Evolutionary conservation across 2,888 invertebrate species (phyloP).

Genomic region (Lithophane leautieri): DNA sequence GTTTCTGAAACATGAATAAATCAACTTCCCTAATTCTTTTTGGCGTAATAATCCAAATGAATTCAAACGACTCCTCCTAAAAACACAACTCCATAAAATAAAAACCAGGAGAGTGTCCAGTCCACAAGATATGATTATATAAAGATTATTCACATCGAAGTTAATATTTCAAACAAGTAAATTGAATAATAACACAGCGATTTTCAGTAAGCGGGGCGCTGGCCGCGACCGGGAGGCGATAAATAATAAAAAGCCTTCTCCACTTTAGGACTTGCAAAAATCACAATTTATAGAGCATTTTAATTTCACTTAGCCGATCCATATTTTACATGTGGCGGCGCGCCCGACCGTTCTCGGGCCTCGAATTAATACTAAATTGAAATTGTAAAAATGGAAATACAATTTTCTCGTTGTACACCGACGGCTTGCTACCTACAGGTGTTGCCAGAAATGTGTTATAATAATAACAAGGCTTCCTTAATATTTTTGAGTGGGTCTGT

Average conservation of each 20-base stretch:
- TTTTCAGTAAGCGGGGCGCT: slow-evolving; percentile 86
- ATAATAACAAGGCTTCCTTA: slow-evolving; percentile 85
- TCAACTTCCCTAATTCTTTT: slow-evolving; percentile 41
- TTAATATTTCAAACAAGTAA: slow-evolving; percentile 87
- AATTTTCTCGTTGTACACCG: slow-evolving; percentile 87
- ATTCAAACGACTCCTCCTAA: slow-evolving; percentile 40
- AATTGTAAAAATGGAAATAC: slow-evolving; percentile 91
- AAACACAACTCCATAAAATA: slow-evolving; percentile 38
- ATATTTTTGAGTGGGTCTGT: slow-evolving; percentile 76
- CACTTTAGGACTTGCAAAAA: slow-evolving; percentile 91
- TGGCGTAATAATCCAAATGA: slow-evolving; percentile 32
- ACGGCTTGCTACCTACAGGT: slow-evolving; percentile 81
- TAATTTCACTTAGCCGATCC: slow-evolving; percentile 91
- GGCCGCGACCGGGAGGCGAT: slow-evolving; percentile 85
- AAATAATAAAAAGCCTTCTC: slow-evolving; percentile 90
- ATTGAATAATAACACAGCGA: slow-evolving; percentile 89
- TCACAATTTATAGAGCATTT: slow-evolving; percentile 91
- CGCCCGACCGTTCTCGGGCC: slow-evolving; percentile 86
- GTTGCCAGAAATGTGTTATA: slow-evolving; percentile 85
- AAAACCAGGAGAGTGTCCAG: slow-evolving; percentile 57
- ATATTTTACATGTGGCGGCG: slow-evolving; percentile 90
- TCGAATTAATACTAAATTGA: slow-evolving; percentile 91
- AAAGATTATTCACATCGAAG: slow-evolving; percentile 76
- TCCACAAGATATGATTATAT: slow-evolving; percentile 67
- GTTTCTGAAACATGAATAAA: slow-evolving; percentile 35